phyloP scores from a whole-genome alignment of 2,888 invertebrate genomes.

The Pteria penguin region DNA sequence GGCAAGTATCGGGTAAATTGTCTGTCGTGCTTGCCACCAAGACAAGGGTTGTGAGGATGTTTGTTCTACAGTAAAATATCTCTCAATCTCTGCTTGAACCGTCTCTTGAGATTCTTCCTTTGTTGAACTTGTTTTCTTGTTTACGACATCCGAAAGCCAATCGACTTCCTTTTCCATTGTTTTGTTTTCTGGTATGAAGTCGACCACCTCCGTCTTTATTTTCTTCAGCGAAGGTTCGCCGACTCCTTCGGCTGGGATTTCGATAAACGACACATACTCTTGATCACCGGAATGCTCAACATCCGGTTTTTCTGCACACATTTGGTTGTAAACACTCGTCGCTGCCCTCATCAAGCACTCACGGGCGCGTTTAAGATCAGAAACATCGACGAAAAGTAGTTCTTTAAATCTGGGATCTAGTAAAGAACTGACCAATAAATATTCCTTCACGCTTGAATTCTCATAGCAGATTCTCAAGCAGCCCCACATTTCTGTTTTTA shows the following conservation, averaged over 20 bases:
- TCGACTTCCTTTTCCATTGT: slow-evolving; percentile 5
- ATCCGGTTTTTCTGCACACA: not conserved
- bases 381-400: slow-evolving; percentile 48
- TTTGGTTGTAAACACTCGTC: slow-evolving; percentile 32
- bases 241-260: slow-evolving; percentile 42
- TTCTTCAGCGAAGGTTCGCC: slow-evolving; percentile 23
- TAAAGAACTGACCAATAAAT: slow-evolving; percentile 49
- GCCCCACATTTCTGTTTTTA: slow-evolving; percentile 39
- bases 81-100: slow-evolving; percentile 48
- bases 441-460: slow-evolving; percentile 28
- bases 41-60: slow-evolving; percentile 43
- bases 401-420: slow-evolving; percentile 52
- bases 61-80: slow-evolving; percentile 48
- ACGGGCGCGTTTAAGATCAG: slow-evolving; percentile 43
- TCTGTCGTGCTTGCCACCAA: slow-evolving; percentile 54
- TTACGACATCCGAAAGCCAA: slow-evolving; percentile 56
- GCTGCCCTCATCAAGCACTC: slow-evolving; percentile 41
- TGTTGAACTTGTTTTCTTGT: slow-evolving; percentile 21
- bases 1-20: slow-evolving; percentile 48
- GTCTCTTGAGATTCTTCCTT: slow-evolving; percentile 36
- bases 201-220: not conserved
- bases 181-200: not conserved
- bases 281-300: not conserved
- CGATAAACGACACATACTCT: slow-evolving; percentile 25
- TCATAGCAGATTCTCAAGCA: slow-evolving; percentile 34